Percentiles rank a stretch among this genome's conserved stretches.
Conservation (phyloP, 2,797 vertebrate species). For the Acanthurus lineatus region DNA sequence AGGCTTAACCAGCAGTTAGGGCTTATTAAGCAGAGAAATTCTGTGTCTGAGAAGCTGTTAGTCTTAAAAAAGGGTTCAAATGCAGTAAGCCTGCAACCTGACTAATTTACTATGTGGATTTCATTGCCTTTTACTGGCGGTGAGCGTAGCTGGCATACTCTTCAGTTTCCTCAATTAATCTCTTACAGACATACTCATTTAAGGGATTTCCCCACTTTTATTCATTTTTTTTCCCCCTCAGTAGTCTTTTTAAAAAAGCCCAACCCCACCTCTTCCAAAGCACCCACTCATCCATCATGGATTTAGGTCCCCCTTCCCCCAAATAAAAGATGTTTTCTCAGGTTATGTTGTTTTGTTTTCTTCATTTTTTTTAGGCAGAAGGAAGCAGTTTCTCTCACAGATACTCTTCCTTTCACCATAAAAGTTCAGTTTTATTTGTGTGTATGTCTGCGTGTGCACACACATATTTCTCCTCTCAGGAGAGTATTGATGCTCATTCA, state of each 20-base stretch:
- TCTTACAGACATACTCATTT: conserved; percentile 43
- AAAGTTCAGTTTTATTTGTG: conserved; percentile 7
- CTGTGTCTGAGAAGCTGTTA: conserved; percentile 15
- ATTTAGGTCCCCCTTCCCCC: conserved; percentile 33
- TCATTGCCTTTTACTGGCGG: conserved; percentile 29
- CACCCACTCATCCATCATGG: conserved; percentile 44
- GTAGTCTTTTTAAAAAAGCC: conserved; percentile 24
- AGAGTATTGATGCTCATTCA: conserved; percentile 37
- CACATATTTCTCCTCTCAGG: background rate
- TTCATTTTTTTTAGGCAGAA: conserved; percentile 41
- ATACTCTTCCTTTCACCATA: conserved; percentile 9
- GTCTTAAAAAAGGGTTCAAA: conserved; percentile 26
- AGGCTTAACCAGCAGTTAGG: background rate
- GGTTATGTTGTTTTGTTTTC: conserved; percentile 17
- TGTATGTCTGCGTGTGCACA: background rate
- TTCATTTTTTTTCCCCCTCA: conserved; percentile 16
- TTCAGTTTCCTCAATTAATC: conserved; percentile 45
- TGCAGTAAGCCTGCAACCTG: conserved; percentile 25
- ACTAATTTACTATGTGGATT: conserved; percentile 32
- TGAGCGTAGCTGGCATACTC: conserved; percentile 11
- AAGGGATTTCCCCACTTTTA: conserved; percentile 36
- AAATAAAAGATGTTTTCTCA: conserved; percentile 45
- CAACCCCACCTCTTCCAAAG: conserved; percentile 32
- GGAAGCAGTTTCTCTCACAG: background rate
- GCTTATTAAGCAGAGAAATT: conserved; percentile 5